Percentiles rank a stretch among this genome's conserved stretches.
phyloP scores from a whole-genome alignment of 2,113 vertebrate genomes.

The Procavia capensis region DNA sequence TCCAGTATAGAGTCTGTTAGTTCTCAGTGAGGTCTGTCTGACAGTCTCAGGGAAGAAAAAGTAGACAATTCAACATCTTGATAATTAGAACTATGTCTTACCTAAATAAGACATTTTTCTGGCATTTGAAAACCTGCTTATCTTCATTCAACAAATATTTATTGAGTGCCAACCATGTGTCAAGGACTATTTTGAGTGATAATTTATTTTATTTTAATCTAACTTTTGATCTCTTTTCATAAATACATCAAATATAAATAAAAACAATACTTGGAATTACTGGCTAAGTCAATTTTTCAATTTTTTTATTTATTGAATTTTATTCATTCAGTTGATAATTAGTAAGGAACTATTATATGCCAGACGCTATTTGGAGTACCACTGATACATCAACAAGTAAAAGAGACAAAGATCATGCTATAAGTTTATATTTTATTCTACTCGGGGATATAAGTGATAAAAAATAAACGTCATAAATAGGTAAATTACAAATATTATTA shows the following conservation, averaged over 20 bases:
- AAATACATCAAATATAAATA: background rate
- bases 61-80: slow-evolving; percentile 3
- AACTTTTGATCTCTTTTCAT: background rate
- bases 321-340: background rate
- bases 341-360: too few relatives aligned
- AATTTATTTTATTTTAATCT: background rate
- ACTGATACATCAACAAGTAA: background rate
- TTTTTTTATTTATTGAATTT: background rate
- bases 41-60: background rate
- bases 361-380: background rate
- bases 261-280: background rate
- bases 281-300: background rate
- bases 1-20: background rate
- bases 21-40: background rate
- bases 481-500: background rate
- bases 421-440: background rate
- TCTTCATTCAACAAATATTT: too few relatives aligned
- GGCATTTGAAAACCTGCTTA: background rate
- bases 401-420: background rate
- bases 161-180: too few relatives aligned
- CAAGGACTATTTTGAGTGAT: background rate
- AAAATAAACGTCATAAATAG: background rate
- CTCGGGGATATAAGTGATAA: background rate
- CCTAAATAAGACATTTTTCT: background rate
- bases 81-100: background rate